A percentile compares a stretch with the other conserved stretches of the same genome.
Conservation (phyloP, 2,113 vertebrate species). For the Nanorana parkeri region DNA sequence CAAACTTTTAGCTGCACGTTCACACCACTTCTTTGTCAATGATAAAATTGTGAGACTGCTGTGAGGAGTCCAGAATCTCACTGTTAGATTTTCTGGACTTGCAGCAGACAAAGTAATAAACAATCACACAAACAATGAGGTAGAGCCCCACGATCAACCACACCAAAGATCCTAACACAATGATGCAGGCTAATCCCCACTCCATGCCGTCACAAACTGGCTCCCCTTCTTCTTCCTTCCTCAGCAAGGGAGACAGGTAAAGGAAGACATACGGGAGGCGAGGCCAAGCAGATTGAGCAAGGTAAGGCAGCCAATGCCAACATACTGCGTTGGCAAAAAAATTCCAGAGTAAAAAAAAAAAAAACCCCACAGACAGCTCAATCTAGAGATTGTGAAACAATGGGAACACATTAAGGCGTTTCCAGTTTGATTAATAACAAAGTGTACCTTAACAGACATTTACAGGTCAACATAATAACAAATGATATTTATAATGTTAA, state of each 20-base stretch:
- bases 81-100: neutral
- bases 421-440: too few relatives aligned
- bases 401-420: too few relatives aligned
- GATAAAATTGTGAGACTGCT: neutral
- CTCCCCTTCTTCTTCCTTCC: neutral
- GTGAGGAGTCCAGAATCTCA: neutral
- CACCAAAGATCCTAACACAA: neutral
- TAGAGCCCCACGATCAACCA: conserved; percentile 2
- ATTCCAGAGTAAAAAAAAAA: neutral
- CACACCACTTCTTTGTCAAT: neutral
- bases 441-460: too few relatives aligned
- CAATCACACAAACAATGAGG: neutral
- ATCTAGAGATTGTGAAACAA: too few relatives aligned
- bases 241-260: conserved; percentile 9
- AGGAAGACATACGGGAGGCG: neutral
- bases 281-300: neutral
- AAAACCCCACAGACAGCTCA: too few relatives aligned
- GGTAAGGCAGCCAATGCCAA: neutral
- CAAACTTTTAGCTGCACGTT: neutral
- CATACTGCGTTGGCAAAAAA: neutral
- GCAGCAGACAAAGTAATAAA: neutral
- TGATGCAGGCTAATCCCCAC: neutral
- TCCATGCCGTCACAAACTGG: neutral
- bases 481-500: too few relatives aligned
- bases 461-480: too few relatives aligned